These are phyloP conservation scores for Indicator indicator DNA, from an alignment of 2,113 vertebrate genomes.

Conservation along the genomic window DNA sequence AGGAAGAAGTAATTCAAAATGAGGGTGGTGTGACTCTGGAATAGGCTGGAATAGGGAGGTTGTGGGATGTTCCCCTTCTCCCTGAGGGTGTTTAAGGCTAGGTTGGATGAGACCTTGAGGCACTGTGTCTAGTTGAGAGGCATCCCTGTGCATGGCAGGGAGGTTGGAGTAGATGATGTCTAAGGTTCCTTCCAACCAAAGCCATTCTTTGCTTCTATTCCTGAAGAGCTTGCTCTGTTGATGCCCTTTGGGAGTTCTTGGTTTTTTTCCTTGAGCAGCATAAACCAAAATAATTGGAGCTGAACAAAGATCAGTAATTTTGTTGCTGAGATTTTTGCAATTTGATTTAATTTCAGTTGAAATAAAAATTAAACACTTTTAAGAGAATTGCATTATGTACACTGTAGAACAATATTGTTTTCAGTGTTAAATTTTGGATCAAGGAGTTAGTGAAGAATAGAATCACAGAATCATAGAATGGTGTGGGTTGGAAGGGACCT, in stretches of 20 bases:
- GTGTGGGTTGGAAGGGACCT: too few species aligned
- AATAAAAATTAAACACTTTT: neutral
- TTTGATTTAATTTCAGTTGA: constrained; percentile 9
- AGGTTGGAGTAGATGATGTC: too few species aligned
- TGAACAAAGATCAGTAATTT: neutral
- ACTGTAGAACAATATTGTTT: neutral
- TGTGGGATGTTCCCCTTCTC: too few species aligned
- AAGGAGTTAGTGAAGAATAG: neutral
- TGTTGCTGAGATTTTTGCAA: neutral
- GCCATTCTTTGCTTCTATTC: neutral
- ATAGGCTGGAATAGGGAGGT: too few species aligned
- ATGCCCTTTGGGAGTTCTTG: neutral
- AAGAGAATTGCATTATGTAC: neutral
- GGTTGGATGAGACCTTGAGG: too few species aligned
- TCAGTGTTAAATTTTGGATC: neutral
- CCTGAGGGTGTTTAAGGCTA: too few species aligned
- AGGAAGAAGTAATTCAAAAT: too few species aligned
- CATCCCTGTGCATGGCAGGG: too few species aligned
- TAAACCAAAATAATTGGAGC: neutral
- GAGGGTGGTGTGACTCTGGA: too few species aligned
- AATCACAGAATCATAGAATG: too few species aligned
- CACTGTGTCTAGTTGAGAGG: too few species aligned
- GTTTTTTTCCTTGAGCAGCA: neutral
- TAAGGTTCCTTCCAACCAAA: too few species aligned
- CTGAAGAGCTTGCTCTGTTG: neutral